Base-by-base conservation (phyloP, 1,140 invertebrate genomes). In the Glomeris maerens region DNA sequence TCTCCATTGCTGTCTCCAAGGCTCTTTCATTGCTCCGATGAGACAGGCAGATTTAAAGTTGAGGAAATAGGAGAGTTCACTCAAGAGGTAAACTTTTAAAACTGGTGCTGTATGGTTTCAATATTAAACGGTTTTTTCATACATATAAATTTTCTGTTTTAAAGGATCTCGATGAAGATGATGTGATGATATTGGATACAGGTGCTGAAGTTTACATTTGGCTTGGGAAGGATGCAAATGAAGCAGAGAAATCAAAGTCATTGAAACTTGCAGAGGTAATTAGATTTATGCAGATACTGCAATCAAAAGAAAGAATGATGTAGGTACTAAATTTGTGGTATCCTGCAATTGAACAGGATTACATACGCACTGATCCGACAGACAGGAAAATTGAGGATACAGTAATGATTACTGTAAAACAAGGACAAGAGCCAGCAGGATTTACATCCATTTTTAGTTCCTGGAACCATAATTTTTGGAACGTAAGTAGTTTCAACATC, bases 141-240 rank as follows among this genome's bases (percentile, higher is more conserved):
- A n/a, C n/a, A n/a, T n/a, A n/a, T 25, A 14, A 41, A 36, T 49
- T 17, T 38, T 21, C 42, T 57, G 45, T 38, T 50, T 55, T 27
- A 58, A n/a, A 82, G 76, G 83, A 86, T 64, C 66, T 88, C 25
- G 79, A 81, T 55, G 74, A 78, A 50, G 82, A 84, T 64, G 80
- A 83, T 57, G 69, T 81, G 0, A 84, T 83, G 74, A 66, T 84
- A 10, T 57, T 84, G 51, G 81, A 85, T 65, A 73, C 74, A 22
- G 80, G 80, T 13, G 75, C 80, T 61, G 78, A 81, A 60, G 65
- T 86, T 1, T 85, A 79, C 57, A 62, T 84, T 49, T 85, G 83
- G 83, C 69, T 82, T 47, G 84, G 84, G 22, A 69, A 73, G 46
- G 77, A 78, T 21, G 77, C 81, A n/a, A 75, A 75, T 10, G 72